These are phyloP conservation scores for Collichthys lucidus DNA, from an alignment of 2,113 vertebrate species.

Conservation along the genomic window DNA sequence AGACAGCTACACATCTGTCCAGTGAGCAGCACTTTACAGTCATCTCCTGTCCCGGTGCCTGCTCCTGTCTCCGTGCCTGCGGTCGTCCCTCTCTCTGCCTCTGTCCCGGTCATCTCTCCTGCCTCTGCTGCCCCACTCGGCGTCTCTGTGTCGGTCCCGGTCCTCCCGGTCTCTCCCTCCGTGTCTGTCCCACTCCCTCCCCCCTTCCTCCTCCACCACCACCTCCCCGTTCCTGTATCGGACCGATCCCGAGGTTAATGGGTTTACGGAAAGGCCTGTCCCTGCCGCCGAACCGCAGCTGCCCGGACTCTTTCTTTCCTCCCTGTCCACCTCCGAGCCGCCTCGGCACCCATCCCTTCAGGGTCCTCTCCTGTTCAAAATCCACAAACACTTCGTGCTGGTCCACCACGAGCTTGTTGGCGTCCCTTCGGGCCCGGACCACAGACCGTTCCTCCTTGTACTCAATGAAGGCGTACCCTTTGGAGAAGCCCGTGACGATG, in stretches of 20 bases:
- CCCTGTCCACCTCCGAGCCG: conserved; percentile 94
- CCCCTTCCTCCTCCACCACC: conserved; percentile 1
- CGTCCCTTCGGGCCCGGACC: conserved; percentile 90
- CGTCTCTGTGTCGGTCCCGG: conserved; percentile 82
- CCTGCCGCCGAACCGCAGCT: conserved; percentile 94
- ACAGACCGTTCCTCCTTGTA: conserved; percentile 93
- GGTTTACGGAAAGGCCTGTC: conserved; percentile 96
- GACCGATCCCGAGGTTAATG: conserved; percentile 86
- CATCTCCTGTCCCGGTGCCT: conserved; percentile 78
- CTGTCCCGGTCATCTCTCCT: conserved; percentile 79
- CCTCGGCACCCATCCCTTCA: conserved; percentile 94
- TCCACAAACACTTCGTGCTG: conserved; percentile 95
- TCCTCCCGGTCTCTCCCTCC: conserved; percentile 84
- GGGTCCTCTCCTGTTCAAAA: conserved; percentile 92
- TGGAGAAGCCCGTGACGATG: conserved; percentile 94
- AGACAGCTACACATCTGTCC: neutral
- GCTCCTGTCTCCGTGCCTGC: conserved; percentile 78
- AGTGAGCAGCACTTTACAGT: neutral
- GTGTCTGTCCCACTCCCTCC: conserved; percentile 82
- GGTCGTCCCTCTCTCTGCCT: conserved; percentile 79
- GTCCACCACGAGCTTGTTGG: conserved; percentile 92
- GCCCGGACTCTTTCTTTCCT: conserved; percentile 96
- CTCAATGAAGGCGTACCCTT: conserved; percentile 93
- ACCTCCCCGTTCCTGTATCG: conserved; percentile 77
- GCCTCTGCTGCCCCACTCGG: conserved; percentile 76